Evolutionary conservation across 1,140 invertebrate genomes (phyloP).

Genomic region (Uloborus diversus): DNA sequence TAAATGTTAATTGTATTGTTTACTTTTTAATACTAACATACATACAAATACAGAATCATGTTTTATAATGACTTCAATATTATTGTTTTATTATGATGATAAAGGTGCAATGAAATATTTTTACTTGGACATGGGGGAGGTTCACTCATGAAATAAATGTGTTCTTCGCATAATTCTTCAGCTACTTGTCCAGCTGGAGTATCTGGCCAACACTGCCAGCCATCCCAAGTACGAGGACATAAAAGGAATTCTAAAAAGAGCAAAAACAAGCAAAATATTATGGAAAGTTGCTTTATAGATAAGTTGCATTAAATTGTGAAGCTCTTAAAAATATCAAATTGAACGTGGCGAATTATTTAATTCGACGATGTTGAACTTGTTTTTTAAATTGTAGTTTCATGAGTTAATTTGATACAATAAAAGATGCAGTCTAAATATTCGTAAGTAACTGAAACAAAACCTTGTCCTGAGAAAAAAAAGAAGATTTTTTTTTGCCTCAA

Average conservation of each 20-base stretch:
- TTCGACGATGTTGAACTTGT: not conserved
- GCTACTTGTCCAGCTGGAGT: slow-evolving; percentile 58
- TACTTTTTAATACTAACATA: not conserved
- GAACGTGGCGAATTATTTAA: not conserved
- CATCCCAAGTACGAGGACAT: slow-evolving; percentile 67
- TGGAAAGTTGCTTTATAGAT: too few relatives aligned
- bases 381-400: not conserved
- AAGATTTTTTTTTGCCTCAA: too few relatives aligned
- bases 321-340: not conserved
- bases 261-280: not conserved
- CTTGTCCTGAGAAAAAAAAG: too few relatives aligned
- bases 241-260: not conserved
- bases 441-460: too few relatives aligned
- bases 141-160: slow-evolving; percentile 63
- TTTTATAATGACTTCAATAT: not conserved
- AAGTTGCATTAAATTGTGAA: too few relatives aligned
- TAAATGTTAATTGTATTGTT: not conserved
- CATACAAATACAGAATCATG: not conserved
- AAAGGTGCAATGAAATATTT: not conserved
- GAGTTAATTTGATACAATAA: not conserved
- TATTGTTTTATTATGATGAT: not conserved
- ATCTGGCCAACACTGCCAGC: slow-evolving; percentile 67
- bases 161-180: slow-evolving; percentile 62
- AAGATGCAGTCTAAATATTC: too few relatives aligned
- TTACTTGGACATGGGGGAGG: slow-evolving; percentile 63